Conservation (phyloP, 2,113 vertebrate species). For the Panthera leo region DNA sequence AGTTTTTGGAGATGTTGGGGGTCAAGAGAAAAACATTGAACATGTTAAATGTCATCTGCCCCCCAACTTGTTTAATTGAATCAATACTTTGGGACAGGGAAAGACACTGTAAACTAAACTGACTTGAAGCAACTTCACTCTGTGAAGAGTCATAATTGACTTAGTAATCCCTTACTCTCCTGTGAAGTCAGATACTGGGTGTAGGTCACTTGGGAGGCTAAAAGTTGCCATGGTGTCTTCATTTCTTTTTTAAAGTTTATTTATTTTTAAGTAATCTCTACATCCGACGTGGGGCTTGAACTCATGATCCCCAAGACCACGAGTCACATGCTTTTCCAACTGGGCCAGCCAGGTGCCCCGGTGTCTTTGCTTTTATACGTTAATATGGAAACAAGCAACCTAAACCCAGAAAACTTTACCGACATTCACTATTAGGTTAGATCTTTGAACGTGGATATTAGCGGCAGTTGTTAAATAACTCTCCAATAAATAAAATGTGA, state of each 20-base stretch:
- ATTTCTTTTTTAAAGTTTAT: not conserved
- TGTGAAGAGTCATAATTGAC: not conserved
- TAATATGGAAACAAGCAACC: not conserved
- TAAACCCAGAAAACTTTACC: not conserved
- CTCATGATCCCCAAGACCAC: not conserved
- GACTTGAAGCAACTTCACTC: not conserved
- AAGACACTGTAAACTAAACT: not conserved
- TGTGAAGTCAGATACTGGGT: not conserved
- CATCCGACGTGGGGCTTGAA: not conserved
- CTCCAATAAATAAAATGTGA: conserved; percentile 54
- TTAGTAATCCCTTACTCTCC: not conserved
- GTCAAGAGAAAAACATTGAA: not conserved
- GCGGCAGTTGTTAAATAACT: conserved; percentile 50
- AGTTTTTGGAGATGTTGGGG: not conserved
- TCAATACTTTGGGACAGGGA: not conserved
- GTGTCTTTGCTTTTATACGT: not conserved
- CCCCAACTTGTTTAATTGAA: not conserved
- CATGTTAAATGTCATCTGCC: not conserved
- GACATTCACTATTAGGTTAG: not conserved
- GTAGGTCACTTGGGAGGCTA: not conserved
- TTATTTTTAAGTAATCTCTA: not conserved
- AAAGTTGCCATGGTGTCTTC: not conserved
- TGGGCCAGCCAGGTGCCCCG: not conserved
- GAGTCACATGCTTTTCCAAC: not conserved
- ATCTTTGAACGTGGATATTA: not conserved